Evolutionary conservation across 2,797 vertebrate species (phyloP), one percentile per base, ranked within the genome.

Genomic region (Lophotriccus pileatus): DNA sequence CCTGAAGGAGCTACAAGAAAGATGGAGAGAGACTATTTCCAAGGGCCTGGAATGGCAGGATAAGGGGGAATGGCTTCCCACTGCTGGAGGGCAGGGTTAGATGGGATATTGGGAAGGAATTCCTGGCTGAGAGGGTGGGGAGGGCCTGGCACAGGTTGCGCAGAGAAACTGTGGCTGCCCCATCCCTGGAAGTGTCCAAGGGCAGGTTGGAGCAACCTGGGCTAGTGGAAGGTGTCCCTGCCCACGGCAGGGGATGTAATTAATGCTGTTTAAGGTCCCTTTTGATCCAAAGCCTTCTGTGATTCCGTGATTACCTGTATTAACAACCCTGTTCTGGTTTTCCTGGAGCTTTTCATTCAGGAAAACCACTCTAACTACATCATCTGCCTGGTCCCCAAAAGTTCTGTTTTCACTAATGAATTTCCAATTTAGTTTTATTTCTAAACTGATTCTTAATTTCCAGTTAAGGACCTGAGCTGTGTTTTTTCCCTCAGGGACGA

Each of bases 121-220:
- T 58, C 4, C 1, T 36, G 7, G 4, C 23, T 58, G 23, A 5
- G 55, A 58, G 56, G 14, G 13, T 25, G 34, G 15, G 6, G 10
- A 16, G 55, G 55, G 28, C 50, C 28, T 30, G 28, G 50, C 10
- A 12, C 28, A 30, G 50, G 28, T 19, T 52, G 28, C 50, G 17
- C 50, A 12, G 17, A 19, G 50, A 28, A 52, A 28, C 50, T 52
- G 50, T 52, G 50, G 28, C 50, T 52, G 28, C 50, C 28, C 50
- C 28, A 28, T 68, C 47, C 34, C 14, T 75, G 72, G 36, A 0
- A 63, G 9, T 50, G 50, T 0, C 56, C 49, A 63, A 44, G n/a
- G 11, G 2, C n/a, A 17, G 44, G 12, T 0, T 64, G 37, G 37
- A 52, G 17, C 17, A 11, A 0, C 9, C 43, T 50, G 50, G 43